These are phyloP conservation scores for Setipinna tenuifilis DNA, from an alignment of 2,797 vertebrate species.

Conservation along the genomic window DNA sequence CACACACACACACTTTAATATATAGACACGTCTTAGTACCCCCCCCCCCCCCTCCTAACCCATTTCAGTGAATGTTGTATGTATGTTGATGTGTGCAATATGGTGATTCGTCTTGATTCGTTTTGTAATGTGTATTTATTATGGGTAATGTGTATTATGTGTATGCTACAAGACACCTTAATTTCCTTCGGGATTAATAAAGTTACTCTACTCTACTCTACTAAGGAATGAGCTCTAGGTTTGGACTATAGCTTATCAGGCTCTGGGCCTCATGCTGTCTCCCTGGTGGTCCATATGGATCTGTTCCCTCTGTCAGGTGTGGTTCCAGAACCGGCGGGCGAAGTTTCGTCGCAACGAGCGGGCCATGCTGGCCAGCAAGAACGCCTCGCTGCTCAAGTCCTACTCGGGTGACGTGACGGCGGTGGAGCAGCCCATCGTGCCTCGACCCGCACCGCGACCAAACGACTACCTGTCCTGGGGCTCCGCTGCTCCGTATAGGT, in stretches of 20 bases:
- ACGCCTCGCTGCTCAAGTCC: constrained; percentile 94
- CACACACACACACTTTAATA: too few relatives aligned
- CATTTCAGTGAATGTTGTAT: too few relatives aligned
- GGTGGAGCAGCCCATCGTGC: constrained; percentile 96
- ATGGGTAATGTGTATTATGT: too few relatives aligned
- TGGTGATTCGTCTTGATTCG: too few relatives aligned
- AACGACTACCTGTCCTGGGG: constrained; percentile 98
- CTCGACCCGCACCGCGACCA: constrained; percentile 90
- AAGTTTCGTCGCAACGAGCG: constrained; percentile 96
- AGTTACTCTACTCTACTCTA: too few relatives aligned
- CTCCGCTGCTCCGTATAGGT: constrained; percentile 94
- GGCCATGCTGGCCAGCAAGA: constrained; percentile 98
- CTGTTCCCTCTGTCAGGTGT: constrained; percentile 79
- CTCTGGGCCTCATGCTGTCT: background rate
- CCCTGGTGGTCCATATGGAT: background rate
- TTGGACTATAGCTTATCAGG: background rate
- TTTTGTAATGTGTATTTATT: too few relatives aligned
- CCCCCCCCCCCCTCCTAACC: too few relatives aligned
- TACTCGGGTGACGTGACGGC: constrained; percentile 94
- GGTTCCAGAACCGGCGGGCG: constrained; percentile 97
- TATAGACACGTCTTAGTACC: too few relatives aligned
- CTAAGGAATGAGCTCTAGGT: too few relatives aligned
- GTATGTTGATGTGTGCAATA: too few relatives aligned
- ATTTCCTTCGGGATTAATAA: too few relatives aligned
- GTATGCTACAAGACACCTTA: too few relatives aligned